phyloP scores from a whole-genome alignment of 2,797 vertebrate species.

The Nyctalus aviator region DNA sequence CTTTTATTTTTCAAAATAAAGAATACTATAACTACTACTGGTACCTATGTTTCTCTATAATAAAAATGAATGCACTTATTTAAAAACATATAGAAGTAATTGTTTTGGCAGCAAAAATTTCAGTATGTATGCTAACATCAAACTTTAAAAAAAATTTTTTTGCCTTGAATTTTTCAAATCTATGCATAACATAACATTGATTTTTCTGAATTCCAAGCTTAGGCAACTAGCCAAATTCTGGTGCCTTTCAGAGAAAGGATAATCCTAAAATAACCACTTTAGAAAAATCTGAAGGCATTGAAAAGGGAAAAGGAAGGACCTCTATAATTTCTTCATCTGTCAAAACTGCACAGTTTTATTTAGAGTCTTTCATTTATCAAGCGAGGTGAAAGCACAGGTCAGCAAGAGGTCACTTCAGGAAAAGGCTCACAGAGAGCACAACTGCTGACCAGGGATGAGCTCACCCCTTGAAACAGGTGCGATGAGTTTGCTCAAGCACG shows the following conservation, averaged over 20 bases:
- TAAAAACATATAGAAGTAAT: slow-evolving; percentile 48
- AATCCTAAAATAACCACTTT: slow-evolving; percentile 35
- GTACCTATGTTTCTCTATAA: slow-evolving; percentile 6
- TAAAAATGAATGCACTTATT: slow-evolving; percentile 47
- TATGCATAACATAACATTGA: not conserved
- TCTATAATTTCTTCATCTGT: not conserved
- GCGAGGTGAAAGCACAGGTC: slow-evolving; percentile 29
- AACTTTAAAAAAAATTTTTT: slow-evolving; percentile 41
- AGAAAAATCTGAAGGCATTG: slow-evolving; percentile 8
- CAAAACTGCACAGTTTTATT: slow-evolving; percentile 46
- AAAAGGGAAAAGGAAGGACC: slow-evolving; percentile 23
- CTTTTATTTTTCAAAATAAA: slow-evolving; percentile 60
- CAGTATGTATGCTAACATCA: slow-evolving; percentile 19
- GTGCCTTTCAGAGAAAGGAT: slow-evolving; percentile 14
- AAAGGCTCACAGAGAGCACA: not conserved
- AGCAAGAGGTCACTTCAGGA: slow-evolving; percentile 61
- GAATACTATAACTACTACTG: not conserved
- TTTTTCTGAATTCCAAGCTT: slow-evolving; percentile 33
- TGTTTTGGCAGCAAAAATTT: slow-evolving; percentile 47
- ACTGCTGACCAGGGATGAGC: slow-evolving; percentile 2
- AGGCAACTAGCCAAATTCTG: slow-evolving; percentile 26
- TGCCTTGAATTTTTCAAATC: slow-evolving; percentile 51
- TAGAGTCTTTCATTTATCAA: not conserved
- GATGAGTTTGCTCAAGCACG: not conserved
- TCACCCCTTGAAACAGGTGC: slow-evolving; percentile 60